Evolutionary conservation across 2,888 invertebrate species (phyloP).

Genomic region (Clitarchus hookeri): DNA sequence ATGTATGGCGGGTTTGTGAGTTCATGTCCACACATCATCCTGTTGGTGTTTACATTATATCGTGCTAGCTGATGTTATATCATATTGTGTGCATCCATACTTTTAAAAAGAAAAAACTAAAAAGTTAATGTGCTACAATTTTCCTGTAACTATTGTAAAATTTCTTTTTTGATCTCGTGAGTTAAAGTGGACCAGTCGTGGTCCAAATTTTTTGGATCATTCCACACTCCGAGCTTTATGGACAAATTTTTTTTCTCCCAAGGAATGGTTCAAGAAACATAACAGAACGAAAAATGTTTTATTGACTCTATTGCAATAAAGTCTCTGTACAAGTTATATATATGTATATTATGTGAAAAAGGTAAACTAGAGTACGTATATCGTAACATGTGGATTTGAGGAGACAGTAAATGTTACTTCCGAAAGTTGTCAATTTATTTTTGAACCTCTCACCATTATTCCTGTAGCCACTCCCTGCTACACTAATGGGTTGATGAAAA

Average conservation of each 20-base stretch:
- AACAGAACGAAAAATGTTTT: slow-evolving; percentile 35
- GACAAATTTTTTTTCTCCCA: neutral
- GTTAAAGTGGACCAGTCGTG: neutral
- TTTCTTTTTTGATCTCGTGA: slow-evolving; percentile 20
- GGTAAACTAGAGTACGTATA: slow-evolving; percentile 39
- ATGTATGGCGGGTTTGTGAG: slow-evolving; percentile 51
- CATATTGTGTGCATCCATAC: slow-evolving; percentile 49
- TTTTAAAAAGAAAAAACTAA: slow-evolving; percentile 26
- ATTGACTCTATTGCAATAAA: slow-evolving; percentile 42
- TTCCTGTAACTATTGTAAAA: slow-evolving; percentile 35
- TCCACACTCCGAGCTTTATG: slow-evolving; percentile 34
- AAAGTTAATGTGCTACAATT: slow-evolving; percentile 41
- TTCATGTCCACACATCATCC: slow-evolving; percentile 41
- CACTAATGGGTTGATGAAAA: too few species aligned
- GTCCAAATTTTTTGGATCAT: slow-evolving; percentile 38
- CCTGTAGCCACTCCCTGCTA: neutral
- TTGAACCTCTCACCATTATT: neutral
- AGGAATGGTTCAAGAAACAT: slow-evolving; percentile 39
- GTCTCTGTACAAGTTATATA: slow-evolving; percentile 39
- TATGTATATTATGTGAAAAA: slow-evolving; percentile 42
- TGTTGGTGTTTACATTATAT: slow-evolving; percentile 45
- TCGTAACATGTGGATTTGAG: slow-evolving; percentile 42
- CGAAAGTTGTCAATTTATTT: slow-evolving; percentile 29
- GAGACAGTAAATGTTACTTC: slow-evolving; percentile 43
- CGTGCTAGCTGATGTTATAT: slow-evolving; percentile 42